A percentile compares a stretch with the other conserved stretches of the same genome.
Evolutionary conservation across 2,113 vertebrate species (phyloP).

Genomic region (Ploceus nigricollis): DNA sequence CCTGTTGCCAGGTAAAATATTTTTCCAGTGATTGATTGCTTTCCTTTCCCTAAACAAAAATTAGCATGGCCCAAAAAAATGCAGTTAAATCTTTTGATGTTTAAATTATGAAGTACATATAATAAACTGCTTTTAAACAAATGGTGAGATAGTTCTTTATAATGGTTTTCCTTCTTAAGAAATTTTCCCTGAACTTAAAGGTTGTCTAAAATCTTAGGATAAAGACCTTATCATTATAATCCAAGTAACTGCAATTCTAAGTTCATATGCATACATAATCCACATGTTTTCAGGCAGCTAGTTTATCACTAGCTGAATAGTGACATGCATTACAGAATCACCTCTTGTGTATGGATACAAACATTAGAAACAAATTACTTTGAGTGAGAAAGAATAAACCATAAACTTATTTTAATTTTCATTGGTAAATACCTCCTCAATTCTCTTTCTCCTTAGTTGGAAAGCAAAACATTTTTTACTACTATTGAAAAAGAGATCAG

Average conservation of each 20-base stretch:
- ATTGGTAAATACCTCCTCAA: not conserved
- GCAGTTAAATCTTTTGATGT: not conserved
- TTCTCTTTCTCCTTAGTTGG: not conserved
- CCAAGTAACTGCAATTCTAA: not conserved
- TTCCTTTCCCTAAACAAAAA: not conserved
- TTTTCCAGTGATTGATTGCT: not conserved
- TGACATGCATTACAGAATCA: no score
- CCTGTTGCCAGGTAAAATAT: not conserved
- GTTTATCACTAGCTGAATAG: not conserved
- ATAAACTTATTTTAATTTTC: not conserved
- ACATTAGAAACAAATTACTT: not conserved
- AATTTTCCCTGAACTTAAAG: not conserved
- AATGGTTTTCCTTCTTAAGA: not conserved
- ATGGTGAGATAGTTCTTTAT: not conserved
- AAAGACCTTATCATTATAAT: not conserved
- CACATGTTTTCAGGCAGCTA: not conserved
- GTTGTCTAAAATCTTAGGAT: not conserved
- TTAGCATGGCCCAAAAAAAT: not conserved
- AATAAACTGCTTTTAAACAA: not conserved
- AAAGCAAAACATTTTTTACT: not conserved
- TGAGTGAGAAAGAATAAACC: not conserved
- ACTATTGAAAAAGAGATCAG: not conserved
- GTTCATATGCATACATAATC: fast-evolving
- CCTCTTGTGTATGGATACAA: not conserved
- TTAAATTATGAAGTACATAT: not conserved